phyloP scores from a whole-genome alignment of 2,888 invertebrate genomes.

The Plebejus argus region DNA sequence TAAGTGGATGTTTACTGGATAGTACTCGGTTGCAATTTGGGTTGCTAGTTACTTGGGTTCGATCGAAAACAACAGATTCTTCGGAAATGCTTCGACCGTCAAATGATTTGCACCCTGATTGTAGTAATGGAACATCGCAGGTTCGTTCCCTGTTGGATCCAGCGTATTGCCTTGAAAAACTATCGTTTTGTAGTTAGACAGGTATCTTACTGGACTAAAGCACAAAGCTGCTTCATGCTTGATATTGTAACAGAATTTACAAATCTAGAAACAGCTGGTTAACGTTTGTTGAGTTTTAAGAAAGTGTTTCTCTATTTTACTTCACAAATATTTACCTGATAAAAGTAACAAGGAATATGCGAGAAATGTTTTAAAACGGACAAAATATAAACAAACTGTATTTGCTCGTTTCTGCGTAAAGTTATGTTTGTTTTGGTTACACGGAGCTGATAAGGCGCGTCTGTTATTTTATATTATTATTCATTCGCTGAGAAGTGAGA shows the following conservation, averaged over 20 bases:
- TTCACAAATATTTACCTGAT: background rate
- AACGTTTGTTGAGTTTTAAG: background rate
- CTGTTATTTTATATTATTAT: constrained; percentile 15
- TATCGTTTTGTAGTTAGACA: no score
- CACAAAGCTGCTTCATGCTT: no score
- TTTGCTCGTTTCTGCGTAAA: constrained; percentile 17
- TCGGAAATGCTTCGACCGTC: no score
- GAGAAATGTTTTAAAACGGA: background rate
- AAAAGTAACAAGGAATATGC: background rate
- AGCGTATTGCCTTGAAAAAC: no score
- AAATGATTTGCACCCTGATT: no score
- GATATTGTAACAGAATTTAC: no score
- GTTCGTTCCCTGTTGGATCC: no score
- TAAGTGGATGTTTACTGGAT: constrained; percentile 9
- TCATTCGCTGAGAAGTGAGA: background rate
- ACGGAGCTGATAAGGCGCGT: constrained; percentile 21
- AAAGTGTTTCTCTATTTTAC: background rate
- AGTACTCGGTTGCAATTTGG: background rate
- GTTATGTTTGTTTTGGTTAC: constrained; percentile 23
- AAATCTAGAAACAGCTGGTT: no score
- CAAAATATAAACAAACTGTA: constrained; percentile 5
- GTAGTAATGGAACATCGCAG: no score
- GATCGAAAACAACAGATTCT: background rate
- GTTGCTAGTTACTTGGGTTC: background rate
- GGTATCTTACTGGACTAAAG: no score